Base-by-base conservation (phyloP, 2,797 vertebrate genomes). In the Eulemur mongoz region DNA sequence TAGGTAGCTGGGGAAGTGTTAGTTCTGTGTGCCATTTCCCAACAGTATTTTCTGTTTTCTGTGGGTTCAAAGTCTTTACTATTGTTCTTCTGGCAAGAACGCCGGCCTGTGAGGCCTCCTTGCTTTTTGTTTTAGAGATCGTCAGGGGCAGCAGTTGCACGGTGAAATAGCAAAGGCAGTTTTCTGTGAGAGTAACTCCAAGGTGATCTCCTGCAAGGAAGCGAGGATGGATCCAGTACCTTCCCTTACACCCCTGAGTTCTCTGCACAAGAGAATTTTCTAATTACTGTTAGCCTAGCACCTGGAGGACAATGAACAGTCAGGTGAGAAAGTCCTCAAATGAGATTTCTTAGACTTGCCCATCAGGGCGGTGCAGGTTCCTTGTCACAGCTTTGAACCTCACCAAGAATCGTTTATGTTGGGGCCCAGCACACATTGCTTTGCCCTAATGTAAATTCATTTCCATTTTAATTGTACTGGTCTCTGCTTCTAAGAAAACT, bases 291-390 rank as follows among this genome's bases (percentile, higher is more conserved):
- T 8, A 27, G 32, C 43, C 5, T 12, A 11, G 15, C 10, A 50
- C 40, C 32, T 79, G 50, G 59, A 35, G 40, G 13, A 23, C 48
- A 45, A 1, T 0, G 30, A 18, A 7, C 35, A 84, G 0, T 43
- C 95, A 48, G 0, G 0, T 50, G 30, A 45, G 67, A 50, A 59
- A 4, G 32, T 40, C 22, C 13, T 45, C 27, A 23, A 1, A 12
- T 40, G 6, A 57, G 23, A 10, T 50, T 50, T 75, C n/a, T 22
- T 30, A 25, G 59, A 54, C 3, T 17, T 22, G 10, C 22, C 23
- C 7, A 5, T 11, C 6, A 3, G 1, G 2, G 5, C 8, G 59
- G 27, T n/a, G 10, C 7, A 1, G 30, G 43, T 2, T 52, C 23
- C 69, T 50, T 0, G 7, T n/a, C 20, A 8, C n/a, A 8, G 57